A percentile compares a stretch with the other conserved stretches of the same genome.
These are phyloP conservation scores for Cryptocephalus primarius DNA, from an alignment of 2,888 invertebrate genomes.

Conservation along the genomic window DNA sequence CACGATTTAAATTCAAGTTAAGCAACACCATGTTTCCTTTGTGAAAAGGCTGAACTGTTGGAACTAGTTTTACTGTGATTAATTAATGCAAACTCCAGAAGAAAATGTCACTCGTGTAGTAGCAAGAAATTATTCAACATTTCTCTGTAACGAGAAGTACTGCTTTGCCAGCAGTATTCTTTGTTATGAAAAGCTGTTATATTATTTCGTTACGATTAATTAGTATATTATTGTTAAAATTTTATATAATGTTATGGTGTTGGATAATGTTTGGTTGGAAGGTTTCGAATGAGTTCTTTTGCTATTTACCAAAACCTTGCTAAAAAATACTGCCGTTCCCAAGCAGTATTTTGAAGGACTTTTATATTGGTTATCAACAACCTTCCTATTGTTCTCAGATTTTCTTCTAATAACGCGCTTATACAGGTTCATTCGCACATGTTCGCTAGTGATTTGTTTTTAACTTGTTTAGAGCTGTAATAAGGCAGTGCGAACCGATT, in stretches of 20 bases:
- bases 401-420: conserved; percentile 4
- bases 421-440: too few relatives aligned
- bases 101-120: conserved; percentile 35
- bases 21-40: too few relatives aligned
- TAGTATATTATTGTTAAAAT: conserved; percentile 34
- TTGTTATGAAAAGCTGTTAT: conserved; percentile 25
- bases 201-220: conserved; percentile 23
- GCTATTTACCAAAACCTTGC: conserved; percentile 8
- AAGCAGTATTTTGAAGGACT: conserved; percentile 23
- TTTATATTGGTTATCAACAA: conserved; percentile 2
- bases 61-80: conserved; percentile 2
- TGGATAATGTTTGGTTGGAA: conserved; percentile 27
- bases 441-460: too few relatives aligned
- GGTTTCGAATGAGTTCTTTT: conserved; percentile 7
- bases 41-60: conserved; percentile 19
- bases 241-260: conserved; percentile 35
- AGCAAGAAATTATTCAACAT: conserved; percentile 17
- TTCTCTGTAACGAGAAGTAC: conserved; percentile 18
- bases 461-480: too few relatives aligned
- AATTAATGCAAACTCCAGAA: too few relatives aligned
- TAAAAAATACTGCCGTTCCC: conserved; percentile 30
- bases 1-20: too few relatives aligned
- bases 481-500: too few relatives aligned
- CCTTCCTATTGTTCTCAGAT: conserved; percentile 7
- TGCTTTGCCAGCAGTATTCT: conserved; percentile 18